Evolutionary conservation across 2,797 vertebrate genomes (phyloP).

Genomic region (Falco cherrug): DNA sequence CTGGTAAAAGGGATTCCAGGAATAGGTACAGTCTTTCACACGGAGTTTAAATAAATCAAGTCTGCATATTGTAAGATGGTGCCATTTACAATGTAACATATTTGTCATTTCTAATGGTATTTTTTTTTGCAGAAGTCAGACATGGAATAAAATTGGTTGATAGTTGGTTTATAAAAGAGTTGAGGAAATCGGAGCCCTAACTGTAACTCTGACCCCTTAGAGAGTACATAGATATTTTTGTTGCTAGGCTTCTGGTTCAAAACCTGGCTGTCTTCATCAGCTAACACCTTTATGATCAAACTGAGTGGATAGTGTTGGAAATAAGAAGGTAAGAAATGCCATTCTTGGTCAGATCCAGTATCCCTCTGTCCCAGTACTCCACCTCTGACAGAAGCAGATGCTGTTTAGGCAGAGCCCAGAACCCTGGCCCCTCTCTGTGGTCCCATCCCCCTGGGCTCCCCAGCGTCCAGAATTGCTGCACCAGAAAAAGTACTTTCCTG

Average conservation of each 20-base stretch:
- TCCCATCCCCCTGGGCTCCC: neutral
- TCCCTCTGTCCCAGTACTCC: neutral
- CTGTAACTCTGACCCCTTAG: neutral
- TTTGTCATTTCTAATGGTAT: neutral
- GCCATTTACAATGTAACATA: neutral
- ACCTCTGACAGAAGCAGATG: neutral
- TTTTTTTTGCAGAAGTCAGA: neutral
- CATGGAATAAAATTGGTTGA: neutral
- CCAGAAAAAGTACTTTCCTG: neutral
- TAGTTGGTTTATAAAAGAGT: neutral
- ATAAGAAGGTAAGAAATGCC: neutral
- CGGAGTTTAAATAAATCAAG: neutral
- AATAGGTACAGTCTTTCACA: conserved; percentile 48
- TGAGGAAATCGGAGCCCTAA: neutral
- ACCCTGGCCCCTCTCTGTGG: neutral
- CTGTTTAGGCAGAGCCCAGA: neutral
- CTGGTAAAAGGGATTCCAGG: conserved; percentile 27
- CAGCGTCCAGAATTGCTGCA: neutral
- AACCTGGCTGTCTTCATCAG: neutral
- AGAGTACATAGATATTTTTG: neutral
- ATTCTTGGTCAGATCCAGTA: neutral
- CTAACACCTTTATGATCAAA: neutral
- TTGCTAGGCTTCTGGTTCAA: neutral
- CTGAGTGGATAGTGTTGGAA: neutral
- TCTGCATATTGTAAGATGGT: neutral